Conservation (phyloP, 2,113 vertebrate genomes). For the Elanoides forficatus region DNA sequence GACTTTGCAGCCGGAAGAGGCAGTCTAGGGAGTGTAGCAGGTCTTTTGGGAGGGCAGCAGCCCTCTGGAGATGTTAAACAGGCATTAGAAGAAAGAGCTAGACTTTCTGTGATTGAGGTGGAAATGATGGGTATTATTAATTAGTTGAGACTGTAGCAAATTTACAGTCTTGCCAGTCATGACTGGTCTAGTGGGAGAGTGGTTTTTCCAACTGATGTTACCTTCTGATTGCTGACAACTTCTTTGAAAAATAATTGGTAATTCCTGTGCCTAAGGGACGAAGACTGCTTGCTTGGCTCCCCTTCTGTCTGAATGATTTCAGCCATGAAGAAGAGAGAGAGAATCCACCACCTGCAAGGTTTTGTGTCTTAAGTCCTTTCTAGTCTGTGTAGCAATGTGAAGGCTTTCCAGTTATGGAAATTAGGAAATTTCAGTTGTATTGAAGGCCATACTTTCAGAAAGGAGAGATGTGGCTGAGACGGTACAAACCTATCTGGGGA, state of each 20-base stretch:
- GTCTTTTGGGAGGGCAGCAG: neutral
- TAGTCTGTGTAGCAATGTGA: neutral
- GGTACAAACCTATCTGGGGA: fast-evolving
- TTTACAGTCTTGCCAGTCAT: neutral
- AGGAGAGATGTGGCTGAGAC: neutral
- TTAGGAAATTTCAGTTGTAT: neutral
- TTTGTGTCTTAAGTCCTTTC: neutral
- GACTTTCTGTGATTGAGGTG: neutral
- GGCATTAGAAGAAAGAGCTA: neutral
- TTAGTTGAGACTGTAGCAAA: neutral
- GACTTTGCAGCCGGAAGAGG: neutral
- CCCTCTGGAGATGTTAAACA: neutral
- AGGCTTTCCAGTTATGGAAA: neutral
- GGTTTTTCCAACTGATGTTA: neutral
- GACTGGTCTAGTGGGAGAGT: neutral
- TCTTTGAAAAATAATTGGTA: neutral
- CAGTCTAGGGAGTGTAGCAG: neutral
- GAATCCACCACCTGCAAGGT: neutral
- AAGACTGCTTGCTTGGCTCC: neutral
- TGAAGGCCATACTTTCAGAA: neutral
- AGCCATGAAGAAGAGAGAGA: neutral
- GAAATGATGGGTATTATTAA: neutral
- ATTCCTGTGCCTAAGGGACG: neutral
- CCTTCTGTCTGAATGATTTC: neutral
- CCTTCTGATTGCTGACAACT: neutral